Evolutionary conservation across 2,888 invertebrate genomes (phyloP), one percentile per base, ranked within the genome.

Genomic region (Drosophila diplacantha): DNA sequence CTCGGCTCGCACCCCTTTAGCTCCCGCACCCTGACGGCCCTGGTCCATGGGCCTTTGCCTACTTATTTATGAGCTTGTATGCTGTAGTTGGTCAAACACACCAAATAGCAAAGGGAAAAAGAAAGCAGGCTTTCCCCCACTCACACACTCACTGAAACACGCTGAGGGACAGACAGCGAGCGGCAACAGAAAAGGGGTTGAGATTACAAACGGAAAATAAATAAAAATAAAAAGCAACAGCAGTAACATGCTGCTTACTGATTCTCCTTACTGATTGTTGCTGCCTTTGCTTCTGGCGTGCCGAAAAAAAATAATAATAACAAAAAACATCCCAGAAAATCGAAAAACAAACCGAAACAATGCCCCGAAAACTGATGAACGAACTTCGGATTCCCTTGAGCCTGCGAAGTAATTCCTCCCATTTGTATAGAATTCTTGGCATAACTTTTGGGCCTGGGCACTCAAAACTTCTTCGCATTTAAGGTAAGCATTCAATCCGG

Each of bases 31-130:
- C 14, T 14, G 12, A 5, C 26, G 29, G 31, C 35, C 41, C 54
- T 8, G 55, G 32, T 29, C 62, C 46, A 34, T 31, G 59, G 73
- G 70, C 79, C 79, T 72, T 78, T 79, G 69, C 76, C 78, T 79
- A 79, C 79, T 78, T 78, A 78, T 78, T 78, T 78, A 78, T 78
- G 79, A 81, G 76, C 76, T 81, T 76, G 80, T 73, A 76, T 74
- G 78, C 74, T 74, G 71, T 74, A 74, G 79, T 81, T 75, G 78
- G 77, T 78, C 81, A 78, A 81, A 81, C 70, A 74, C 72, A 55
- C 57, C 71, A 56, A 62, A 44, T 62, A 63, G 24, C 41, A 66
- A 32, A 24, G 24, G 20, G 50, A 35, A 41, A 53, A 34, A 66
- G 44, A 49, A 56, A 32, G 38, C 26, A 41, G 34, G 22, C 49